Evolutionary conservation across 2,797 vertebrate species (phyloP).

Genomic region (Enteromius mattozi): DNA sequence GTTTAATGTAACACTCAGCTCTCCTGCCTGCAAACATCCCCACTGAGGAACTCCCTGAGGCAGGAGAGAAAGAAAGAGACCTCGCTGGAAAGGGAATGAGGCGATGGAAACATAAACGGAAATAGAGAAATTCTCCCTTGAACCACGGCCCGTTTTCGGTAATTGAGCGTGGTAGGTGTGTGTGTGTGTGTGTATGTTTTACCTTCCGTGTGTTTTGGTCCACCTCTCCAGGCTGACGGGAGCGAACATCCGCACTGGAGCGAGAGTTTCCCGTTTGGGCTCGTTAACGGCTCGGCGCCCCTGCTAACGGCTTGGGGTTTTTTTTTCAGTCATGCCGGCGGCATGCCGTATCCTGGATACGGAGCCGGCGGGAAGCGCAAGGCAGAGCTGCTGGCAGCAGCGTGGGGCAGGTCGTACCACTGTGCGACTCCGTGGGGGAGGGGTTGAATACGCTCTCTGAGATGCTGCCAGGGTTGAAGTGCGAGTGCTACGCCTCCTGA

Average conservation of each 20-base stretch:
- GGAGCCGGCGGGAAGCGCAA: slow-evolving; percentile 59
- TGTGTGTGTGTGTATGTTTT: slow-evolving; percentile 46
- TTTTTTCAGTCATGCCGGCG: slow-evolving; percentile 75
- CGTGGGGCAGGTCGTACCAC: slow-evolving; percentile 43
- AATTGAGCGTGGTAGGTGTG: slow-evolving; percentile 49
- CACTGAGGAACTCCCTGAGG: slow-evolving; percentile 49
- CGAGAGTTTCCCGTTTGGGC: slow-evolving; percentile 60
- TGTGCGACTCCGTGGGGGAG: slow-evolving; percentile 33
- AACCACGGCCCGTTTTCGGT: slow-evolving; percentile 36
- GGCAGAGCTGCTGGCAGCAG: slow-evolving; percentile 43
- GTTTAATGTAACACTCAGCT: slow-evolving; percentile 64
- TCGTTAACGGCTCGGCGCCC: slow-evolving; percentile 74
- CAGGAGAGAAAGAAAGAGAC: slow-evolving; percentile 39
- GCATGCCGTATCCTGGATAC: slow-evolving; percentile 87
- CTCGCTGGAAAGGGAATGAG: slow-evolving; percentile 45
- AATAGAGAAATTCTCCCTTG: slow-evolving; percentile 49
- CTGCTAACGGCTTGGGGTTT: slow-evolving; percentile 53
- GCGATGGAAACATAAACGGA: slow-evolving; percentile 52
- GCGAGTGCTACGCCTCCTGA: slow-evolving; percentile 54
- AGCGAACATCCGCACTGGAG: slow-evolving; percentile 25
- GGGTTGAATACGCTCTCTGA: slow-evolving; percentile 44
- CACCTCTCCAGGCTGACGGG: slow-evolving; percentile 27
- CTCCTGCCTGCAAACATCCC: slow-evolving; percentile 51
- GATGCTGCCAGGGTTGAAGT: slow-evolving; percentile 52
- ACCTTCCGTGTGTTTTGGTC: slow-evolving; percentile 43